Base-by-base conservation (phyloP, 2,888 invertebrate genomes). In the Dyspetes luteomarginatus region DNA sequence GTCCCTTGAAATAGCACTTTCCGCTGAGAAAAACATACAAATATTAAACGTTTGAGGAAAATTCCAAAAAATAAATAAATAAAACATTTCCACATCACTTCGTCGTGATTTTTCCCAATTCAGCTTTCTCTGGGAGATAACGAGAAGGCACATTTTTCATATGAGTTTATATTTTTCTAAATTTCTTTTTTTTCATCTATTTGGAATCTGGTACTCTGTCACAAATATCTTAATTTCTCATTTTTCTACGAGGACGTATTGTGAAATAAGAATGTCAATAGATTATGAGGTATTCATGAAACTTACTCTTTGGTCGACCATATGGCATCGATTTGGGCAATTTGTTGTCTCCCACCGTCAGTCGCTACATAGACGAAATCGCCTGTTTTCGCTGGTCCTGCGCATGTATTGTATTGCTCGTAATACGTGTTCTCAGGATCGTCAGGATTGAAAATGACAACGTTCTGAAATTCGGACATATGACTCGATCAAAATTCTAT, bases 311-410 rank as follows among this genome's bases (percentile, higher is more conserved):
- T 95, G 55, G 97, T 97, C 88, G 97, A 97, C 98, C 98, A 99
- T 90, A 99, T 97, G 78, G 96, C 96, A 91, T 99, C 98, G 83
- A 99, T 96, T 91, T 98, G 97, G 9, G 98, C 97, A 81, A 99
- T 96, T 87, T 97, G 95, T 90, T 98, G 98, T 91, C 97, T 95
- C 60, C 97, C 97, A 15, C 96, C 96, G 88, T 97, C 97, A 0
- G 97, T 97, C 78, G 97, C 97, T 12, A 99, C 97, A 90, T 98
- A 98, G 52, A 99, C 98, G 91, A 96, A 98, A 92, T 99, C 99
- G 0, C 99, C 98, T 0, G 96, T 96, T 93, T 97, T 97, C 65
- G 97, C 95, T 0, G 96, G 95, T 1, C 97, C 97, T 58, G 96
- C 95, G 87, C 96, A 96, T 0, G 97, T 96, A 89, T 97, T 97